Conservation (phyloP, 2,888 invertebrate species). For the Ganaspis brasiliensis region DNA sequence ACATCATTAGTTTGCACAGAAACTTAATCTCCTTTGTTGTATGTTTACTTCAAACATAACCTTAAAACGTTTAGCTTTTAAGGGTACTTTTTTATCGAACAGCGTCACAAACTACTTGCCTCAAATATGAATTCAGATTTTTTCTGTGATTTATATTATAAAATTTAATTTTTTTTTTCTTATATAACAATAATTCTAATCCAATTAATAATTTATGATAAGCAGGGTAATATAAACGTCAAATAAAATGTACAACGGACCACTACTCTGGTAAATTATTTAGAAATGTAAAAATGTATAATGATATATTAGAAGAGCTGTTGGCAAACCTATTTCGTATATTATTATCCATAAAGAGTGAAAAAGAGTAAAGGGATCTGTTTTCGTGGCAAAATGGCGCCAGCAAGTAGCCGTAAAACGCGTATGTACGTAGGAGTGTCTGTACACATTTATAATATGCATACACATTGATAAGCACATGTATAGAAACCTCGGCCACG, state of each 20-base stretch:
- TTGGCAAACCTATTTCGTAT: slow-evolving; percentile 12
- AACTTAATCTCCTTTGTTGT: too few species aligned
- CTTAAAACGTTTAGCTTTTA: too few species aligned
- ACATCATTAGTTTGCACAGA: too few species aligned
- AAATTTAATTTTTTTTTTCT: too few species aligned
- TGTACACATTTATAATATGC: slow-evolving; percentile 37
- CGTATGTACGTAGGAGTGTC: slow-evolving; percentile 37
- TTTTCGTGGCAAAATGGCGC: slow-evolving; percentile 43
- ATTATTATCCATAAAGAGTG: slow-evolving; percentile 41
- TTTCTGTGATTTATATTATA: too few species aligned
- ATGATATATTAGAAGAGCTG: slow-evolving; percentile 13
- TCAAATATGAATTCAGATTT: too few species aligned
- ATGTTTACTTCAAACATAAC: too few species aligned
- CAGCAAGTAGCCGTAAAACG: slow-evolving; percentile 32
- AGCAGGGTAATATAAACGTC: too few species aligned
- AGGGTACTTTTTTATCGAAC: too few species aligned
- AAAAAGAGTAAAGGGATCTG: slow-evolving; percentile 32
- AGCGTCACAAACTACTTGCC: too few species aligned
- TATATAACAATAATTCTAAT: too few species aligned
- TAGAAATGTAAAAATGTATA: slow-evolving; percentile 14
- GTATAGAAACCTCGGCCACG: slow-evolving; percentile 52
- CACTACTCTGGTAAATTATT: slow-evolving; percentile 31
- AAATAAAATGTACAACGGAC: not conserved
- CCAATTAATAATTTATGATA: too few species aligned
- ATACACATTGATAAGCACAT: slow-evolving; percentile 31